Conservation (phyloP, 64 coral and sea anemone species). For the Montipora foliosa region DNA sequence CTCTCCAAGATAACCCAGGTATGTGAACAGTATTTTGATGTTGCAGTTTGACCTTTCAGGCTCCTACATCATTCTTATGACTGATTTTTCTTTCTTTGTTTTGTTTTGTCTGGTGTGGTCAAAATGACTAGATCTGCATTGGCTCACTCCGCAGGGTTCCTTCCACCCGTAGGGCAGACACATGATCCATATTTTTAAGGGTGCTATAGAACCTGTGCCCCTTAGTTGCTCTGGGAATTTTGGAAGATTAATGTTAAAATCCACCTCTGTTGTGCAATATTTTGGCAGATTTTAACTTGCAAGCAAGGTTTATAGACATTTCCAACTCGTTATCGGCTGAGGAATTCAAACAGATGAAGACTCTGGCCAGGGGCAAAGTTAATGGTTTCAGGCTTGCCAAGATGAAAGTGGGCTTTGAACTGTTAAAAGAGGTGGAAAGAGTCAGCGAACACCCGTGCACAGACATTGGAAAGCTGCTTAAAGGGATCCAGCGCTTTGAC, state of each 20-base stretch:
- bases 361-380: not conserved
- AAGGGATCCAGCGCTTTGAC: slow-evolving; percentile 24
- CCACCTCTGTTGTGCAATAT: not conserved
- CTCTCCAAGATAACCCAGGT: not conserved
- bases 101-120: not conserved
- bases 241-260: no score
- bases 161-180: no score
- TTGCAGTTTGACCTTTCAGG: no score
- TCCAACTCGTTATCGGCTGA: not conserved
- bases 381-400: not conserved
- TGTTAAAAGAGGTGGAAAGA: slow-evolving; percentile 20
- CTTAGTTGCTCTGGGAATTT: no score
- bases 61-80: no score
- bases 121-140: not conserved
- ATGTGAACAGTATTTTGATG: not conserved
- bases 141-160: no score
- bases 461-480: not conserved
- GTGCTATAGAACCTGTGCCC: no score
- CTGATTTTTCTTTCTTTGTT: not conserved
- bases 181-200: no score
- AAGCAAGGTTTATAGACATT: slow-evolving; percentile 1
- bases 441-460: not conserved
- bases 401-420: not conserved
- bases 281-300: not conserved
- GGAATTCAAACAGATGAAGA: slow-evolving; percentile 6